These are phyloP conservation scores for Latheticus oryzae DNA, from an alignment of 2,888 invertebrate species.

Conservation along the genomic window DNA sequence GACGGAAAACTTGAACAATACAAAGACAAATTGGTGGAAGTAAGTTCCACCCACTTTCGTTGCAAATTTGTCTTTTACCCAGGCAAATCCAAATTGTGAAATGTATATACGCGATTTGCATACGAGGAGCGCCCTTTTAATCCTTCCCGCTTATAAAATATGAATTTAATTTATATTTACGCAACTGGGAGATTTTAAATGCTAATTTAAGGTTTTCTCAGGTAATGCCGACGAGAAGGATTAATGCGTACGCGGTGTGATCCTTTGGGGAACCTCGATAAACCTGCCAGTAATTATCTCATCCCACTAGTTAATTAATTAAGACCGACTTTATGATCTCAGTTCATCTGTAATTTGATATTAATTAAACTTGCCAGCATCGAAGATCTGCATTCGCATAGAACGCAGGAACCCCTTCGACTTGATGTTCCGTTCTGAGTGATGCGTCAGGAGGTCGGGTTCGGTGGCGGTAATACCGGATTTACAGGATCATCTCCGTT, in stretches of 20 bases:
- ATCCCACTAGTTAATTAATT: slow-evolving; percentile 46
- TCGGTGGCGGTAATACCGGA: slow-evolving; percentile 13
- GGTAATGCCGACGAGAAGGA: slow-evolving; percentile 24
- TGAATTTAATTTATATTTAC: slow-evolving; percentile 34
- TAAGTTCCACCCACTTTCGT: slow-evolving; percentile 45
- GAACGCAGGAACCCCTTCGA: not conserved
- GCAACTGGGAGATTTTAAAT: slow-evolving; percentile 30
- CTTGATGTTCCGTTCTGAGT: slow-evolving; percentile 28
- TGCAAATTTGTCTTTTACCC: slow-evolving; percentile 42
- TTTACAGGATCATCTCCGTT: slow-evolving; percentile 25
- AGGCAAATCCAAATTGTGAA: slow-evolving; percentile 33
- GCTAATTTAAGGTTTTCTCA: slow-evolving; percentile 39
- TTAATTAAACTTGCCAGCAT: slow-evolving; percentile 44
- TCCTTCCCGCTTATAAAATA: slow-evolving; percentile 31
- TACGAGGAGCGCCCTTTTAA: slow-evolving; percentile 22
- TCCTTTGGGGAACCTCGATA: slow-evolving; percentile 36
- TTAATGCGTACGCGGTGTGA: slow-evolving; percentile 16
- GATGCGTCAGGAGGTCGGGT: slow-evolving; percentile 25
- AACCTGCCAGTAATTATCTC: slow-evolving; percentile 45
- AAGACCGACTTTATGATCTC: slow-evolving; percentile 44
- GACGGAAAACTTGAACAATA: slow-evolving; percentile 57
- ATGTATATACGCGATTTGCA: slow-evolving; percentile 17
- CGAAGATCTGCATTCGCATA: slow-evolving; percentile 32
- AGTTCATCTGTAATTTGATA: slow-evolving; percentile 47
- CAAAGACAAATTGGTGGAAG: slow-evolving; percentile 57